Percentiles rank a stretch among this genome's conserved stretches.
These are phyloP conservation scores for Nematostella vectensis DNA, from an alignment of 92 coral and sea anemone genomes.

Conservation along the genomic window DNA sequence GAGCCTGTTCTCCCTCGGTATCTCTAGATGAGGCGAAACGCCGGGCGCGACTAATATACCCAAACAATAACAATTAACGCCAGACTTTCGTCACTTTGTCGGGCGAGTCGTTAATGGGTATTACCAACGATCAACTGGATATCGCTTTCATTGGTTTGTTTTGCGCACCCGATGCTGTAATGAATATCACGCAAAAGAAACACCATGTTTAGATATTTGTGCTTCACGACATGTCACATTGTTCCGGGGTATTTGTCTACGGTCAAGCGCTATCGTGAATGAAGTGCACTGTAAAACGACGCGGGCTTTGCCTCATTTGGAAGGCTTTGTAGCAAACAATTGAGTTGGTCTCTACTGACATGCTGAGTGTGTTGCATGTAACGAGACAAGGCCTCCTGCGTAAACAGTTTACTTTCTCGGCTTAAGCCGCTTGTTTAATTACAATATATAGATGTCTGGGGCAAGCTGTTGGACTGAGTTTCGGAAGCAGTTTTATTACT, in stretches of 20 bases:
- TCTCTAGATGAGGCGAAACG: no score
- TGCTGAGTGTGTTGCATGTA: not conserved
- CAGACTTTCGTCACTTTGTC: slow-evolving; percentile 29
- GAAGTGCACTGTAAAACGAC: no score
- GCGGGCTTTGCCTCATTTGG: not conserved
- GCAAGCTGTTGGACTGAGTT: not conserved
- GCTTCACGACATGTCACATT: no score
- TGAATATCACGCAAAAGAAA: not conserved
- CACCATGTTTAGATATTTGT: no score
- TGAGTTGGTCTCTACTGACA: not conserved
- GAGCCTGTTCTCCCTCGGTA: no score
- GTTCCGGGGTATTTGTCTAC: no score
- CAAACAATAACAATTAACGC: slow-evolving; percentile 24
- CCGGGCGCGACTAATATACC: not conserved
- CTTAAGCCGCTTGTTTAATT: not conserved
- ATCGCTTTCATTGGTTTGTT: slow-evolving; percentile 2
- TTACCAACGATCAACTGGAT: not conserved
- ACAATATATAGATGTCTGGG: no score
- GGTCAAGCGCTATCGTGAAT: no score
- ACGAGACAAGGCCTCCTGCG: not conserved
- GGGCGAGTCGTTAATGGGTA: not conserved
- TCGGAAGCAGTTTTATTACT: not conserved
- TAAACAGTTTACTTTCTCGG: not conserved
- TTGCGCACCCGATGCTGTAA: not conserved
- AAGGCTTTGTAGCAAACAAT: not conserved